Evolutionary conservation across 2,797 vertebrate species (phyloP), one percentile per base, ranked within the genome.

Genomic region (Megaceryle alcyon): DNA sequence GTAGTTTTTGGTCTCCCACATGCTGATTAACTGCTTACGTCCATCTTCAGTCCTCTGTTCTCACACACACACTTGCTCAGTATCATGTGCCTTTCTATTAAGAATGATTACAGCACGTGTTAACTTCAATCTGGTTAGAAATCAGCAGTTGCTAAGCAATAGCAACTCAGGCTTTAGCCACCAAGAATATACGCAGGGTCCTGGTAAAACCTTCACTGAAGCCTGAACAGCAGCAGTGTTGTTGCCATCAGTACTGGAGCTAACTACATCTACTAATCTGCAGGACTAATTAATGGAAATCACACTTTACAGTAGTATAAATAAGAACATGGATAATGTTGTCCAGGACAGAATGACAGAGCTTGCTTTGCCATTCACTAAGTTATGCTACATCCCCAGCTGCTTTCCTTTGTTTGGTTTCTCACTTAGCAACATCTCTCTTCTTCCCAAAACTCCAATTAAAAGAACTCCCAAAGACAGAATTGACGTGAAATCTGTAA

Each of bases 91-190:
- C 28, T 77, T 68, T 77, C 43, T 63, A 73, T 69, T 88, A 84
- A 48, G 75, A 88, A 63, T 18, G 16, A 86, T 84, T 90, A 69
- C 56, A 73, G 48, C 25, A 82, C 0, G 17, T 20, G 2, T 41
- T 41, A 92, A 64, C 56, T 85, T 91, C 59, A 93, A 85, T 66
- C 31, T 85, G 28, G 17, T 81, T 80, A 54, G 51, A 79, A 95
- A 82, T 70, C 51, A 86, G 19, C 54, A 59, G 91, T 51, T 93
- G 91, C 91, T 89, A 91, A 92, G 81, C 75, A 91, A 85, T 85
- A 66, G 43, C 37, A 82, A 7, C 64, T 84, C 43, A n/a, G 46
- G 70, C 39, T 80, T 87, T 71, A 8, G 2, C 35, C 31, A 85
- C 19, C 49, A 89, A 29, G 71, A 82, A 77, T 11, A 85, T 19